phyloP scores from a whole-genome alignment of 2,797 vertebrate genomes.

The Uromys caudimaculatus region DNA sequence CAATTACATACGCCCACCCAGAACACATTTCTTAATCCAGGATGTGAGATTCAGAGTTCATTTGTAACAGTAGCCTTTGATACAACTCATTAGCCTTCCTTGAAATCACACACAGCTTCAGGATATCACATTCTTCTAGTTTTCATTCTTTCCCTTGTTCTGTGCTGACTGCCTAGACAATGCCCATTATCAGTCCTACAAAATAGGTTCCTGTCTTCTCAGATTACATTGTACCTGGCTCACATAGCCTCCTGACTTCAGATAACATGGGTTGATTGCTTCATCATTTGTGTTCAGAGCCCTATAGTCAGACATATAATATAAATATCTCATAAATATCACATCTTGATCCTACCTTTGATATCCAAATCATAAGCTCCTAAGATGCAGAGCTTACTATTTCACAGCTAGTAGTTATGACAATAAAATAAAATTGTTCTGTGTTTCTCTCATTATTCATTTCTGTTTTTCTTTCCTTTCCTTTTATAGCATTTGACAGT shows the following conservation, averaged over 20 bases:
- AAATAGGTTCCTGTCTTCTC: too few relatives aligned
- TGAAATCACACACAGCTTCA: neutral
- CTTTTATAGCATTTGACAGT: neutral
- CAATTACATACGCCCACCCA: neutral
- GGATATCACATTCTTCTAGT: neutral
- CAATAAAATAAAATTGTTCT: neutral
- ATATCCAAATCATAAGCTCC: neutral
- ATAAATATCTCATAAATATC: neutral
- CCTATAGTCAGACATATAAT: neutral
- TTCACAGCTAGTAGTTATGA: neutral
- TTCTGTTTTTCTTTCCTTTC: neutral
- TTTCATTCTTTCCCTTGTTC: neutral
- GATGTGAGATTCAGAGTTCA: neutral
- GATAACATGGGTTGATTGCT: neutral
- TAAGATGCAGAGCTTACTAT: neutral
- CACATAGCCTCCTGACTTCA: neutral
- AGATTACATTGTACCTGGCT: too few relatives aligned
- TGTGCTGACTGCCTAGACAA: neutral
- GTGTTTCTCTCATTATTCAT: neutral
- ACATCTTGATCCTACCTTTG: neutral
- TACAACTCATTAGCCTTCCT: neutral
- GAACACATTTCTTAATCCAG: neutral
- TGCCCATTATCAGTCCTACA: too few relatives aligned
- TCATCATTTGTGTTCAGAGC: neutral
- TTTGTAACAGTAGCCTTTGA: neutral